Percentiles rank a stretch among this genome's conserved stretches.
Evolutionary conservation across 2,113 vertebrate species (phyloP).

Genomic region (Ailurus styani): DNA sequence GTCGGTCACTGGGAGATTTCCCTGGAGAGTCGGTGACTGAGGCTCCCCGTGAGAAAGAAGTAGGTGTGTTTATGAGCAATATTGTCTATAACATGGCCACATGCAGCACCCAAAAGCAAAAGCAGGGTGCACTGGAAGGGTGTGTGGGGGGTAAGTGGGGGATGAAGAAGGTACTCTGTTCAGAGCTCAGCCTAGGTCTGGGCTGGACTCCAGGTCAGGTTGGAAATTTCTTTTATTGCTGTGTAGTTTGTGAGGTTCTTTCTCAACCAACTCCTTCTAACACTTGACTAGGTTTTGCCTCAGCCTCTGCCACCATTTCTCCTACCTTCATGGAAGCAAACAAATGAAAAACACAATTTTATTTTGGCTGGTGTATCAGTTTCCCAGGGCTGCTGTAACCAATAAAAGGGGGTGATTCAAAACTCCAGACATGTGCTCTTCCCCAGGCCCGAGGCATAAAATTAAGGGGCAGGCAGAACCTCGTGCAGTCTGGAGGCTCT

Average conservation of each 20-base stretch:
- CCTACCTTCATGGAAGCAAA: background rate
- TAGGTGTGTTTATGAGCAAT: background rate
- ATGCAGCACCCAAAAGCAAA: background rate
- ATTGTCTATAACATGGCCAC: background rate
- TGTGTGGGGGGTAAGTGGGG: too few relatives aligned
- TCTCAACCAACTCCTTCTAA: background rate
- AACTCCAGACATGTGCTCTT: too few relatives aligned
- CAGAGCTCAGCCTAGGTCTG: background rate
- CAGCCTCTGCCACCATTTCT: background rate
- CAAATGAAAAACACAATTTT: background rate
- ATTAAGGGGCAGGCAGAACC: background rate
- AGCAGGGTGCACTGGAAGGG: background rate
- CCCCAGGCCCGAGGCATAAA: background rate
- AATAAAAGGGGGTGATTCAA: background rate
- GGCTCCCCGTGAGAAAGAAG: background rate
- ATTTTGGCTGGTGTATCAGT: background rate
- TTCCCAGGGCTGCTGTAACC: background rate
- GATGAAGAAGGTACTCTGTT: background rate
- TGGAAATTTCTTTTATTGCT: background rate
- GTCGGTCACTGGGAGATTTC: background rate
- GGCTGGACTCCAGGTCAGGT: background rate
- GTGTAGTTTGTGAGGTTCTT: background rate
- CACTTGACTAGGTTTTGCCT: background rate
- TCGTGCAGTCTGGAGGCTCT: fast-evolving
- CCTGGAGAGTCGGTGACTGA: background rate